Evolutionary conservation across 2,888 invertebrate genomes (phyloP).

Genomic region (Eupsilia transversa): DNA sequence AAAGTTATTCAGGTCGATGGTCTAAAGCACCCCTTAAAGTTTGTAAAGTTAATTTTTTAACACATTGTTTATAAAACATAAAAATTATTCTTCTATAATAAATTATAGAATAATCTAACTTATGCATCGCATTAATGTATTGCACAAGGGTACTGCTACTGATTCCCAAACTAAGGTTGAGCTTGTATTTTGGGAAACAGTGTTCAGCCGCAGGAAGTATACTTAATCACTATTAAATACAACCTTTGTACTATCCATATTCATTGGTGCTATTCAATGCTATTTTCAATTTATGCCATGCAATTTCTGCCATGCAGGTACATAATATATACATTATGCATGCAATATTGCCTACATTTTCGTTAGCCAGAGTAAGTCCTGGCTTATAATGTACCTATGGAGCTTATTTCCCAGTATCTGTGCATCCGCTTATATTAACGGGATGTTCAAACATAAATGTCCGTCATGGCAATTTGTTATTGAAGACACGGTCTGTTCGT

Average conservation of each 20-base stretch:
- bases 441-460: neutral
- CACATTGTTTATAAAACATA: no score
- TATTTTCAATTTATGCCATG: conserved; percentile 37
- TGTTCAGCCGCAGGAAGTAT: no score
- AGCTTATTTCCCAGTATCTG: neutral
- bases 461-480: neutral
- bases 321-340: conserved; percentile 31
- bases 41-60: no score
- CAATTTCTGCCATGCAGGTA: conserved; percentile 30
- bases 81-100: no score
- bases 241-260: conserved; percentile 5
- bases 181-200: no score
- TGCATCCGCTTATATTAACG: neutral
- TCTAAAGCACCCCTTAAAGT: no score
- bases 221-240: no score
- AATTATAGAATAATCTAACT: no score
- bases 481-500: neutral
- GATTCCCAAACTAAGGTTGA: no score
- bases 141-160: no score
- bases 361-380: neutral
- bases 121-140: no score
- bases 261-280: neutral
- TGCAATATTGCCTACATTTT: conserved; percentile 31
- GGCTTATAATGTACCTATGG: neutral
- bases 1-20: no score